phyloP scores from a whole-genome alignment of 2,888 invertebrate genomes.

The Scaptodrosophila latifasciaeformis region DNA sequence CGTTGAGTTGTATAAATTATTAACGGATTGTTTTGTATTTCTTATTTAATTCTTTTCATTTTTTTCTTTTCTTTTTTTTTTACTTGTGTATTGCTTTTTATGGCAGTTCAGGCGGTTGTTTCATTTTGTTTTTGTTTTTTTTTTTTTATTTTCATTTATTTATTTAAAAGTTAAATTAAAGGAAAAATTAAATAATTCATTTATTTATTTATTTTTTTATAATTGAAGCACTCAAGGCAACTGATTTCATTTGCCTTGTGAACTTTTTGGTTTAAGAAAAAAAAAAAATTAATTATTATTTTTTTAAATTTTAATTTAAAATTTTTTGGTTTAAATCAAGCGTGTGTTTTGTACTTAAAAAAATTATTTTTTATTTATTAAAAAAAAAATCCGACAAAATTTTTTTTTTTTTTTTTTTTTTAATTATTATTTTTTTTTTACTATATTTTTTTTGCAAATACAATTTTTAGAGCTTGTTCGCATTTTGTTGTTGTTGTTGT shows the following conservation, averaged over 20 bases:
- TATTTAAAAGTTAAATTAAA: constrained; percentile 1
- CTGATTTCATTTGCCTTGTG: no score
- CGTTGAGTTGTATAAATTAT: constrained; percentile 20
- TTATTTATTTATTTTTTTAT: constrained; percentile 1
- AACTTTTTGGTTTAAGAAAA: neutral
- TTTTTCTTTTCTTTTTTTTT: constrained; percentile 2
- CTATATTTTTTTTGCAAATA: constrained; percentile 24
- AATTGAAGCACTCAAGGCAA: no score
- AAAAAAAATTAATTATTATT: neutral
- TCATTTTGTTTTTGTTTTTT: no score
- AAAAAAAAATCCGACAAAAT: no score
- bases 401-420: neutral
- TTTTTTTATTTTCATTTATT: no score
- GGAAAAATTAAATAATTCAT: neutral
- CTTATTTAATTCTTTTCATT: neutral
- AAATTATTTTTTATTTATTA: constrained; percentile 2
- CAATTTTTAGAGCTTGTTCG: constrained; percentile 35
- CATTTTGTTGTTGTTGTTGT: constrained; percentile 11
- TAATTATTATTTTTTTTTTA: constrained; percentile 1
- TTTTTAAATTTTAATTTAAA: neutral
- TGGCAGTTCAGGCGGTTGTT: constrained; percentile 62
- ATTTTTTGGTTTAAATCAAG: neutral
- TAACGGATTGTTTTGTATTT: constrained; percentile 15
- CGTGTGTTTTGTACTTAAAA: neutral
- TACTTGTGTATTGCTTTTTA: constrained; percentile 52